Evolutionary conservation across 2,797 vertebrate genomes (phyloP).

Genomic region (Ciconia nigra): DNA sequence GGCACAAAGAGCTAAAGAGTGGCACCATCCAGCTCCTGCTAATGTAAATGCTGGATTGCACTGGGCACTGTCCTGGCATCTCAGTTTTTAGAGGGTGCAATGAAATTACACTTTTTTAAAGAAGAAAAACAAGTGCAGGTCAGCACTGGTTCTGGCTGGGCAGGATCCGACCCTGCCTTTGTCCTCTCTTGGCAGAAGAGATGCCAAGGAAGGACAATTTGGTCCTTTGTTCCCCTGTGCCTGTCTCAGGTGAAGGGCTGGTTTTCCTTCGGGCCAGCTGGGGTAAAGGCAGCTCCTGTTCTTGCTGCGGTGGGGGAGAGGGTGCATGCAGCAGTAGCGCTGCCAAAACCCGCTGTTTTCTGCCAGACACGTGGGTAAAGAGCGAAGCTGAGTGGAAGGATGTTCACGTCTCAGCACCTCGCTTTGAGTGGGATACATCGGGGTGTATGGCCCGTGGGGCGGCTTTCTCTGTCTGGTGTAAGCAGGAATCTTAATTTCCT

Average conservation of each 20-base stretch:
- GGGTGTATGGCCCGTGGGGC: background rate
- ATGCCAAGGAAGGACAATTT: background rate
- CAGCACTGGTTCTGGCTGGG: background rate
- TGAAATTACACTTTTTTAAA: background rate
- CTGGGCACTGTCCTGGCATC: background rate
- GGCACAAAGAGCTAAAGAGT: background rate
- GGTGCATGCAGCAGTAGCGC: fast-evolving
- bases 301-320: background rate
- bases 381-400: background rate
- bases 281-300: background rate
- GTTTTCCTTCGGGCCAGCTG: background rate
- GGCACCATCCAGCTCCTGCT: background rate
- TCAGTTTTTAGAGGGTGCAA: background rate
- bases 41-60: background rate
- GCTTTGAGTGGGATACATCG: fast-evolving
- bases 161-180: background rate
- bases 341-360: background rate
- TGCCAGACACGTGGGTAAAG: background rate
- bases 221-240: background rate
- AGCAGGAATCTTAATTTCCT: background rate
- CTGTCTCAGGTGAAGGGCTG: background rate
- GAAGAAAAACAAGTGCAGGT: background rate
- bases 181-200: background rate
- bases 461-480: background rate
- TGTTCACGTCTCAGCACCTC: background rate